Evolutionary conservation across 2,888 invertebrate genomes (phyloP).

Genomic region (Mesorhabditis sp.): DNA sequence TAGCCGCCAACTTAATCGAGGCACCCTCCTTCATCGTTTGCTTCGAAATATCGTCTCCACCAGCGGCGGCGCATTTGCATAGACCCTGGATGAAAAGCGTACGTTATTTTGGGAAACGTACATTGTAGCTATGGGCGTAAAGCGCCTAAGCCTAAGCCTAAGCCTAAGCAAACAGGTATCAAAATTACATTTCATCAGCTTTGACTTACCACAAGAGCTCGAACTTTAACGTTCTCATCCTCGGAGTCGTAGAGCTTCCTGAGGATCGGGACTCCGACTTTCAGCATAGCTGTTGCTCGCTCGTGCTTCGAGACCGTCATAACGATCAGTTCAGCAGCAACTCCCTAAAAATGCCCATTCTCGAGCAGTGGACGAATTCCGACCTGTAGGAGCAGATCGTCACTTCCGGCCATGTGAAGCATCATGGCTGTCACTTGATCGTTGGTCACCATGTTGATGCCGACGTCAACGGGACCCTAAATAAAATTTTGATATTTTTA

Average conservation of each 20-base stretch:
- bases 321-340: conserved; percentile 92
- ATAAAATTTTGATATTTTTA: neutral
- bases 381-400: conserved; percentile 76
- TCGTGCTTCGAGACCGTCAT: conserved; percentile 95
- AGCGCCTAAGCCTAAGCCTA: no score
- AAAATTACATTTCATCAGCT: no score
- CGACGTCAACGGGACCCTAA: conserved; percentile 85
- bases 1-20: conserved; percentile 83
- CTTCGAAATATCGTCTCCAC: conserved; percentile 89
- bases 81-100: conserved; percentile 66
- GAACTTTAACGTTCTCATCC: conserved; percentile 78
- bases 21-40: conserved; percentile 93
- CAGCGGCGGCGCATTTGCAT: conserved; percentile 85
- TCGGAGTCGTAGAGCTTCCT: conserved; percentile 84
- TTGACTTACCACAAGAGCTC: conserved; percentile 65
- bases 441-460: conserved; percentile 68
- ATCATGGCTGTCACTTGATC: conserved; percentile 92
- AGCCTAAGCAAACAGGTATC: no score
- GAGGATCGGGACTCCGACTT: conserved; percentile 84
- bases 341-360: conserved; percentile 67
- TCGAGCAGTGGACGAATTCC: conserved; percentile 11
- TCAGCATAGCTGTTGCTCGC: conserved; percentile 73
- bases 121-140: neutral
- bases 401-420: conserved; percentile 88
- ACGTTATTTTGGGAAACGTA: neutral